Conservation (phyloP, 2,797 vertebrate species). For the Halcyon leucocephala region DNA sequence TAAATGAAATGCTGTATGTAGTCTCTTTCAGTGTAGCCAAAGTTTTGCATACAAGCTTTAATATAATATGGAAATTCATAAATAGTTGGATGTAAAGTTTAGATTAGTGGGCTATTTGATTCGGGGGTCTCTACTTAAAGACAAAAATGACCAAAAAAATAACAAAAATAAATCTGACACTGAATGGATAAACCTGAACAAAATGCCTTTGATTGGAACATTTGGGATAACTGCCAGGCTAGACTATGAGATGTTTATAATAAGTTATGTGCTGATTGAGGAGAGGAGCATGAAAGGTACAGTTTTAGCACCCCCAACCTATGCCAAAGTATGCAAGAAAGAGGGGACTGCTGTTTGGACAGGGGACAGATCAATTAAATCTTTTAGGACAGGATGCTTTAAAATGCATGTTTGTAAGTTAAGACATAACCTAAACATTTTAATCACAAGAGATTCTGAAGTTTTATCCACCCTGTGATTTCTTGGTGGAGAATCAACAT, state of each 20-base stretch:
- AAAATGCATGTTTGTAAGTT: constrained; percentile 61
- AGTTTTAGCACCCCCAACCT: constrained; percentile 24
- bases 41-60: background rate
- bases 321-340: constrained; percentile 42
- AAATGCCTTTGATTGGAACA: constrained; percentile 71
- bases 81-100: constrained; percentile 26
- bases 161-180: constrained; percentile 55
- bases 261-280: constrained; percentile 72
- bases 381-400: constrained; percentile 63
- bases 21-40: background rate
- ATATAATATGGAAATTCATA: constrained; percentile 1
- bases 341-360: constrained; percentile 26
- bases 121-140: constrained; percentile 31
- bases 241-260: constrained; percentile 69
- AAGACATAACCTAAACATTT: constrained; percentile 62
- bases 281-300: constrained; percentile 53
- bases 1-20: background rate
- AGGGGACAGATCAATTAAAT: constrained; percentile 63
- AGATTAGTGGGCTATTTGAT: background rate
- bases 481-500: background rate
- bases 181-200: constrained; percentile 69
- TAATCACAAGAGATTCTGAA: constrained; percentile 12
- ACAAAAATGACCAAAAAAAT: constrained; percentile 58
- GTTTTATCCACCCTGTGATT: constrained; percentile 37
- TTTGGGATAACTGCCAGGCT: constrained; percentile 67